Percentiles rank a stretch among this genome's conserved stretches.
Evolutionary conservation across 2,888 invertebrate species (phyloP).

Genomic region (Andrena marginata): DNA sequence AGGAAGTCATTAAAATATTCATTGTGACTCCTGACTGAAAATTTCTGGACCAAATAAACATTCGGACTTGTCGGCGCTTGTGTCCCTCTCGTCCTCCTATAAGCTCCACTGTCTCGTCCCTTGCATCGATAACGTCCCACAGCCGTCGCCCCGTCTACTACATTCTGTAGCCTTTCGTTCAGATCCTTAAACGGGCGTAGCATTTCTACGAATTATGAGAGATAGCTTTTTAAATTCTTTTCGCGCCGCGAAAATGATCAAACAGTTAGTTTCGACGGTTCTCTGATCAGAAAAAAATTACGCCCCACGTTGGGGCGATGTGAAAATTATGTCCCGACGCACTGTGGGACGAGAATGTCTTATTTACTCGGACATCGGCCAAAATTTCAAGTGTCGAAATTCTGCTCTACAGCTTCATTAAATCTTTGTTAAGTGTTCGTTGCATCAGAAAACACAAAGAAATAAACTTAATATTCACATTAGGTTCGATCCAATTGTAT

Average conservation of each 20-base stretch:
- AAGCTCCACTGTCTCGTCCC: slow-evolving; percentile 10
- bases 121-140: slow-evolving; percentile 18
- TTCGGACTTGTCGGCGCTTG: slow-evolving; percentile 52
- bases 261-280: neutral
- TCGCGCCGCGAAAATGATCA: too few species aligned
- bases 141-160: neutral
- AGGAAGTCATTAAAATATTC: slow-evolving; percentile 75
- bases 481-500: too few species aligned
- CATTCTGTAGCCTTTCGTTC: neutral
- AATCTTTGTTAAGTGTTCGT: too few species aligned
- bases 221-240: too few species aligned
- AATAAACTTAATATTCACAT: too few species aligned
- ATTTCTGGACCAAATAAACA: slow-evolving; percentile 70
- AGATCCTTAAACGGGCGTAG: too few species aligned
- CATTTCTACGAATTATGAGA: too few species aligned
- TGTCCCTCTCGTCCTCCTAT: neutral
- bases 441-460: too few species aligned
- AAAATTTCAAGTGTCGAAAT: too few species aligned
- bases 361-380: too few species aligned
- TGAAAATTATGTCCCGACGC: slow-evolving; percentile 20
- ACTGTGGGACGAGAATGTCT: too few species aligned
- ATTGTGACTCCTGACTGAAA: slow-evolving; percentile 65
- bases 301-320: neutral
- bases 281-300: neutral
- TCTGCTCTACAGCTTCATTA: too few species aligned